These are phyloP conservation scores for Serrognathus titanus DNA, from an alignment of 2,888 invertebrate genomes.

Conservation along the genomic window DNA sequence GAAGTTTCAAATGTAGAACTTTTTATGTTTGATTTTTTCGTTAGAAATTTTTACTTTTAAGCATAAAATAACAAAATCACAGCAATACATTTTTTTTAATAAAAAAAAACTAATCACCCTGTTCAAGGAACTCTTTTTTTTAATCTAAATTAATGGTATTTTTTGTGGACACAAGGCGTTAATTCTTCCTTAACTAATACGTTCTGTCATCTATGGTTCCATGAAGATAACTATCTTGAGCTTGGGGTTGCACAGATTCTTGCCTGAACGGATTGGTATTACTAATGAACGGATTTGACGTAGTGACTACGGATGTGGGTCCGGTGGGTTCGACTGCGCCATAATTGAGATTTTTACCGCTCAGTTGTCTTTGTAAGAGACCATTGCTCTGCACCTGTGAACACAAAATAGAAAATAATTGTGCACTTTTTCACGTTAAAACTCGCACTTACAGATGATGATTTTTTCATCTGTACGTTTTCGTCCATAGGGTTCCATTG, in stretches of 20 bases:
- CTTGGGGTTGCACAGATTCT: conserved; percentile 61
- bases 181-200: conserved; percentile 37
- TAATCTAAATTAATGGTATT: not conserved
- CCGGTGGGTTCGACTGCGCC: conserved; percentile 55
- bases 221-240: conserved; percentile 58
- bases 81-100: not conserved
- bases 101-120: not conserved
- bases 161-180: not conserved
- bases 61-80: too few species aligned
- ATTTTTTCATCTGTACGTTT: conserved; percentile 57
- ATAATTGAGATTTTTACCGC: conserved; percentile 51
- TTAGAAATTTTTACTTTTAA: too few species aligned
- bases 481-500: conserved; percentile 64
- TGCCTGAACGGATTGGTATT: conserved; percentile 45
- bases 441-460: conserved; percentile 60
- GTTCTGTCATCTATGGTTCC: conserved; percentile 51
- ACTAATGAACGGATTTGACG: conserved; percentile 24
- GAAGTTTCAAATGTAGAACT: not conserved
- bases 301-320: conserved; percentile 20
- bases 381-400: conserved; percentile 37
- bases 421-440: too few species aligned
- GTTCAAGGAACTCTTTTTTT: not conserved
- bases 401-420: not conserved
- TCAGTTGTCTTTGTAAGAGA: conserved; percentile 39
- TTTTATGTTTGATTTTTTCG: too few species aligned